phyloP scores from a whole-genome alignment of 2,888 invertebrate species.

The Cacoxenus indagator region DNA sequence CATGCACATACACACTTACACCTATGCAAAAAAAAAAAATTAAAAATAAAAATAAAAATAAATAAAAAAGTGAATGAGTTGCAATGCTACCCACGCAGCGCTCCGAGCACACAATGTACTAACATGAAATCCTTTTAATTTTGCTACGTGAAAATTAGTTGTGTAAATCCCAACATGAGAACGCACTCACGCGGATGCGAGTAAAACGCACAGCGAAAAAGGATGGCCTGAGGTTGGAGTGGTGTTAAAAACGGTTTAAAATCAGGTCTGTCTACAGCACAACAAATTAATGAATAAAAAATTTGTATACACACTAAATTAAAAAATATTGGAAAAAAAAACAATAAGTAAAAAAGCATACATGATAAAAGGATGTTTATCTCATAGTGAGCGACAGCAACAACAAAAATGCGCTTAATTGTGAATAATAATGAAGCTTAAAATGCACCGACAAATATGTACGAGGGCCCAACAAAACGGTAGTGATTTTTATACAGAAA shows the following conservation, averaged over 20 bases:
- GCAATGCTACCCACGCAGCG: too few relatives aligned
- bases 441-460: background rate
- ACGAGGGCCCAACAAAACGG: too few relatives aligned
- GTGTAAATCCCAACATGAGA: constrained; percentile 61
- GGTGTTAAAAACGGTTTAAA: background rate
- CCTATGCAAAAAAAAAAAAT: background rate
- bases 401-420: constrained; percentile 56
- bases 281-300: constrained; percentile 40
- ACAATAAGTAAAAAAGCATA: too few relatives aligned
- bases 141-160: constrained; percentile 59
- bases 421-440: constrained; percentile 51
- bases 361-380: too few relatives aligned
- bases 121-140: constrained; percentile 41
- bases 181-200: constrained; percentile 48
- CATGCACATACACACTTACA: background rate
- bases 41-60: background rate
- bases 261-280: background rate
- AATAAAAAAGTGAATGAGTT: background rate
- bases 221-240: background rate
- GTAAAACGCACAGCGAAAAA: constrained; percentile 30
- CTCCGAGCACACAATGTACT: background rate
- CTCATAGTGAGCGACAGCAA: too few relatives aligned
- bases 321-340: too few relatives aligned
- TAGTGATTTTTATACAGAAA: too few relatives aligned
- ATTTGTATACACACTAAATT: too few relatives aligned